Evolutionary conservation across 2,888 invertebrate genomes (phyloP).

Genomic region (Dorcus parallelipipedus): DNA sequence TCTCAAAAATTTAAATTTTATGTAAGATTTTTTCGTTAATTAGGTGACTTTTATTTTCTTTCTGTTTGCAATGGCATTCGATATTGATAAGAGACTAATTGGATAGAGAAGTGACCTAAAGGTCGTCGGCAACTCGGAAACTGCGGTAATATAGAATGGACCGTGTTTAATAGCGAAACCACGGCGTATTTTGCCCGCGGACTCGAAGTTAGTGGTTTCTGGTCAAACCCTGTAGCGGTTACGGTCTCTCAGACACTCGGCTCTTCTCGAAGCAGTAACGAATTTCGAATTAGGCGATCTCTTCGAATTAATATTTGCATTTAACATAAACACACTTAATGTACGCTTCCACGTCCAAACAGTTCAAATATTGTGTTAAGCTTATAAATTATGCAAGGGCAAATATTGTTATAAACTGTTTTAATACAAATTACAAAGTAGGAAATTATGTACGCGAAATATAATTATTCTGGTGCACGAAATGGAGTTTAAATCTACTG

Average conservation of each 20-base stretch:
- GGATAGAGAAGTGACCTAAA: background rate
- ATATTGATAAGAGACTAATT: conserved; percentile 8
- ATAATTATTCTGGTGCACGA: no score
- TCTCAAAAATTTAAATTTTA: no score
- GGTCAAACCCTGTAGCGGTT: conserved; percentile 9
- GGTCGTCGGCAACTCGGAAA: conserved; percentile 1
- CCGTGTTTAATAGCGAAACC: conserved; percentile 13
- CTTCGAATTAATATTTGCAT: background rate
- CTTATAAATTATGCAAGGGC: no score
- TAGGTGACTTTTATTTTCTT: no score
- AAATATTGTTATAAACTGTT: no score
- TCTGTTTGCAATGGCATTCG: background rate
- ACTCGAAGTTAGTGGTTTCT: conserved; percentile 11
- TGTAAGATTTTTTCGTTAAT: no score
- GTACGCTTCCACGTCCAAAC: no score
- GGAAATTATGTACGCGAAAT: no score
- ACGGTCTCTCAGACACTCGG: background rate
- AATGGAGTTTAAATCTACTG: background rate
- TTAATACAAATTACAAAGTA: no score
- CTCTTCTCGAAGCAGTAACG: background rate
- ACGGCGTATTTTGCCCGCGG: conserved; percentile 6
- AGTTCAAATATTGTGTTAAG: no score
- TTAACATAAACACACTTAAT: background rate
- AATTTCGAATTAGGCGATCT: background rate
- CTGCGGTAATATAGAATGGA: conserved; percentile 14